Conservation (phyloP, 2,113 vertebrate genomes). For the Oplegnathus fasciatus region DNA sequence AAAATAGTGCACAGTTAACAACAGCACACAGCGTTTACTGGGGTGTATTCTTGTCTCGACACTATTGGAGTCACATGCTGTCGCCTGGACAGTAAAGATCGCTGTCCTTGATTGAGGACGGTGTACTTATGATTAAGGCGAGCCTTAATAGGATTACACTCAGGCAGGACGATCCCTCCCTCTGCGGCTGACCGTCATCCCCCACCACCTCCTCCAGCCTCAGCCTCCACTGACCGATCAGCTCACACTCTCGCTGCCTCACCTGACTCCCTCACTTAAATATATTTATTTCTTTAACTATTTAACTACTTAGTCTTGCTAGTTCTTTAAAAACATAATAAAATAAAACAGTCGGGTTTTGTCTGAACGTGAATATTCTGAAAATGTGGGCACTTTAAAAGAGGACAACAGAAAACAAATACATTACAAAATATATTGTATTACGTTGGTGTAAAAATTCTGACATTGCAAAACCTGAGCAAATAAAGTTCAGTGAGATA, state of each 20-base stretch:
- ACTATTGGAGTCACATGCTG: conserved; percentile 37
- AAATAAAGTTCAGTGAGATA: neutral
- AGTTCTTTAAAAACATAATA: neutral
- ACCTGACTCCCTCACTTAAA: neutral
- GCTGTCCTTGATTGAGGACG: conserved; percentile 54
- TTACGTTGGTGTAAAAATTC: neutral
- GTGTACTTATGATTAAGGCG: conserved; percentile 60
- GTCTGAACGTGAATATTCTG: neutral
- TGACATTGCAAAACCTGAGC: neutral
- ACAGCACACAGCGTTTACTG: neutral
- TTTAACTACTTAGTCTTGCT: neutral
- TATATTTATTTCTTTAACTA: neutral
- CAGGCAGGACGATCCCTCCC: conserved; percentile 35
- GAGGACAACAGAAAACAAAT: neutral
- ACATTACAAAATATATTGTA: neutral
- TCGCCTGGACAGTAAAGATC: conserved; percentile 39
- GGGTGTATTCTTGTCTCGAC: neutral
- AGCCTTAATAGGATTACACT: conserved; percentile 73
- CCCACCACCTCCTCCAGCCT: conserved; percentile 6
- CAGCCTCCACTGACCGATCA: conserved; percentile 10
- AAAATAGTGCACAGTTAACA: neutral
- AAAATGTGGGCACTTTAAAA: neutral
- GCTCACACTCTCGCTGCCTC: conserved; percentile 39
- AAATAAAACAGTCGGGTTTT: neutral
- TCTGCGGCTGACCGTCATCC: conserved; percentile 17